phyloP scores from a whole-genome alignment of 30 jellyfish, hydroid and myxozoan genomes.

The Pelagia noctiluca region DNA sequence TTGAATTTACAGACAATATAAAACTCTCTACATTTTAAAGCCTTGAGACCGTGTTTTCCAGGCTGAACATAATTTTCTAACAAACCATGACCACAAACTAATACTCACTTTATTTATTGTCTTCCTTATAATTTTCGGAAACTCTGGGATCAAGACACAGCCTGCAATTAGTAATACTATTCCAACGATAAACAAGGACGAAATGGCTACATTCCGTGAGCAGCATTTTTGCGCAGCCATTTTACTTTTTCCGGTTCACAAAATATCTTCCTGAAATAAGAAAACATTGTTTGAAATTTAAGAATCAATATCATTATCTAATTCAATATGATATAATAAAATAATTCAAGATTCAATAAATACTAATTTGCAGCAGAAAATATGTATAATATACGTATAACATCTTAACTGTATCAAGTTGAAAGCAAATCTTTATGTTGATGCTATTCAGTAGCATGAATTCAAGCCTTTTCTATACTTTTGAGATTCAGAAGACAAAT shows the following conservation, averaged over 20 bases:
- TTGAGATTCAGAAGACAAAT: no score
- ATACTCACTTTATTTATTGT: conserved; percentile 57
- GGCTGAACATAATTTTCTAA: not conserved
- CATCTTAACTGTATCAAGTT: no score
- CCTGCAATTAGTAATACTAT: conserved; percentile 59
- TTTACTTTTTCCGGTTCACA: not conserved
- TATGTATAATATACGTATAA: no score
- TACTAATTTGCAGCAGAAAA: no score
- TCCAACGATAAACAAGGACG: conserved; percentile 52
- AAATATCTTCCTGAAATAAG: no score
- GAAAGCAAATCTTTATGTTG: no score
- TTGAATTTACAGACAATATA: not conserved
- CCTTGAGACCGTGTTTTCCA: not conserved
- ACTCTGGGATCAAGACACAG: conserved; percentile 62
- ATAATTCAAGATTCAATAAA: no score
- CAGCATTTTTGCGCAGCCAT: conserved; percentile 36
- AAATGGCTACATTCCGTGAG: conserved; percentile 47
- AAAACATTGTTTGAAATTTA: no score
- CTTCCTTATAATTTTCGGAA: conserved; percentile 40
- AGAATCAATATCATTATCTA: no score
- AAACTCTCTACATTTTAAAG: not conserved
- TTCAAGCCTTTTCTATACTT: no score
- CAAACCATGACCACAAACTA: not conserved
- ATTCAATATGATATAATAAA: no score
- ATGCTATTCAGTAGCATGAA: no score